Evolutionary conservation across 2,797 vertebrate species (phyloP), one percentile per base, ranked within the genome.

Genomic region (Corythornis leucogaster): DNA sequence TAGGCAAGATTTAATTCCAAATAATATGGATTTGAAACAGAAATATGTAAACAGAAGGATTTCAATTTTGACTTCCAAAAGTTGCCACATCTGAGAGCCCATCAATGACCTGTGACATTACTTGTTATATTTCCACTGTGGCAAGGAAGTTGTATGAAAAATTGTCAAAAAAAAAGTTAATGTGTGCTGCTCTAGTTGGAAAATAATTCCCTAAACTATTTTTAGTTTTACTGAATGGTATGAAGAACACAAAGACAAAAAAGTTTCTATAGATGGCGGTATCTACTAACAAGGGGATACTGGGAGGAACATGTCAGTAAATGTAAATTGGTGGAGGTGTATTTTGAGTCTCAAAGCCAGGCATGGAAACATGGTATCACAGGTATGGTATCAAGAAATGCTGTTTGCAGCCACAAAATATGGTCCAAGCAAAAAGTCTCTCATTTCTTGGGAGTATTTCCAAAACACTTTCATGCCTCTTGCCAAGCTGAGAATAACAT

Each of bases 201-300:
- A 53, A 84, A 55, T 14, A 5, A 40, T 80, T 76, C 28, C 18
- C 28, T 2, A 33, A 40, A 15, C 7, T 35, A 58, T 83, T 58
- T 31, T 31, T 63, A 33, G 22, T 40, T 53, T 42, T 55, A 13
- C 45, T 61, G 42, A 79, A 58, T 20, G 12, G 13, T 43, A 12
- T 40, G 15, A 74, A 46, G 22, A 87, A 21, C 0, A 17, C 6
- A 55, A 63, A 31, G 16, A 40, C 38, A 21, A 28, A 28, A 28
- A 19, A 2, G 4, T 30, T 71, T 31, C 61, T 55, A 1, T 19
- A 30, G 3, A 1, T 5, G 18, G 10, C 2, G 2, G 4, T 31
- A 22, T 8, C 28, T n/a, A 45, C 48, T 31, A 75, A 40, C 8
- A 43, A 14, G 45, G 5, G 57, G 43, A 25, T 8, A 45, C 11